These are phyloP conservation scores for Atta cephalotes DNA, from an alignment of 1,140 invertebrate genomes.

Conservation along the genomic window DNA sequence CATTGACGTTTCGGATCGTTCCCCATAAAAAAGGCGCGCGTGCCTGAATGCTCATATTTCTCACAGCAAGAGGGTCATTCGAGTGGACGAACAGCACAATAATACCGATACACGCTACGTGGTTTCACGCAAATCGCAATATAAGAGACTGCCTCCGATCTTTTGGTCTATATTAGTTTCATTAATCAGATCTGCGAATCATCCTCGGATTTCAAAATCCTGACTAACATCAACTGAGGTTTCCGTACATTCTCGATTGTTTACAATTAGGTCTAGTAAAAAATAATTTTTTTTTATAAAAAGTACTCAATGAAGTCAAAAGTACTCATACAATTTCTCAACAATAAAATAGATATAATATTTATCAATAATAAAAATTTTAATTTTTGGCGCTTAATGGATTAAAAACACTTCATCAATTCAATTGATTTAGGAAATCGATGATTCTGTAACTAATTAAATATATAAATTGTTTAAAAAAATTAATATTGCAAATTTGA, in stretches of 20 bases:
- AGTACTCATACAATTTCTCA: background rate
- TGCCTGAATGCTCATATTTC: background rate
- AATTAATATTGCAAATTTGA: background rate
- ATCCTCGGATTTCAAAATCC: background rate
- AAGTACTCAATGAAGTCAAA: background rate
- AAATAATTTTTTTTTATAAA: background rate
- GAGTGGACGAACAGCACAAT: constrained; percentile 17
- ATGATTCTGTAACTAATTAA: background rate
- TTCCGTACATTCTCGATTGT: background rate
- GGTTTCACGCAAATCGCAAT: background rate
- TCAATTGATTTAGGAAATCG: background rate
- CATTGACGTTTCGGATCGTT: background rate
- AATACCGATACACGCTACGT: constrained; percentile 20
- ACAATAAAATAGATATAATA: background rate
- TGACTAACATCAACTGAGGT: background rate
- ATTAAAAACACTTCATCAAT: background rate
- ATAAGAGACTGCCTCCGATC: constrained; percentile 17
- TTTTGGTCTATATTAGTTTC: constrained; percentile 28
- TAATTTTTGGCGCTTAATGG: background rate
- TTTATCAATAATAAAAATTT: background rate
- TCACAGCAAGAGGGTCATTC: background rate
- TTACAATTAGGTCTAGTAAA: background rate
- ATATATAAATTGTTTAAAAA: constrained; percentile 1
- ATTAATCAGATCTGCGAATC: constrained; percentile 25
- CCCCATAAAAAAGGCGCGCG: background rate